phyloP scores from a whole-genome alignment of 2,113 vertebrate species.

The Oostethus manadensis region DNA sequence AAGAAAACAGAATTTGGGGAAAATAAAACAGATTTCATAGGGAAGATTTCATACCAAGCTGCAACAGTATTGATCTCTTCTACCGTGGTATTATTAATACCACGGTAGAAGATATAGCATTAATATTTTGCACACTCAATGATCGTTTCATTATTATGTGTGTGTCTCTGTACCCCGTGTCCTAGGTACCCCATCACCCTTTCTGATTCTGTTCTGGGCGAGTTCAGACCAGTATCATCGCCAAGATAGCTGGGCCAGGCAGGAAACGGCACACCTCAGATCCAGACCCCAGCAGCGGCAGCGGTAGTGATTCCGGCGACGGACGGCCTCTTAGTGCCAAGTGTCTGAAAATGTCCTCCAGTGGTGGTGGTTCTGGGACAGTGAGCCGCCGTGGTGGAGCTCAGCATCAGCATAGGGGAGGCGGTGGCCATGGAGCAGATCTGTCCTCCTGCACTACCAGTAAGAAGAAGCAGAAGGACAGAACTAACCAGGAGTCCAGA shows the following conservation, averaged over 20 bases:
- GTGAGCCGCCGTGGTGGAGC: slow-evolving; percentile 45
- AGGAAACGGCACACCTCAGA: slow-evolving; percentile 97
- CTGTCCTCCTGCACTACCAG: slow-evolving; percentile 76
- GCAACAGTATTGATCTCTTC: too few species aligned
- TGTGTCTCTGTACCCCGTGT: neutral
- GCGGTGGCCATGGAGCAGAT: slow-evolving; percentile 76
- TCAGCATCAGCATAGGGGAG: slow-evolving; percentile 69
- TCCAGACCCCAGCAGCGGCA: slow-evolving; percentile 85
- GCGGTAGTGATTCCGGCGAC: slow-evolving; percentile 80
- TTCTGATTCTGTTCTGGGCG: slow-evolving; percentile 83
- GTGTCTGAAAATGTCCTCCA: slow-evolving; percentile 84
- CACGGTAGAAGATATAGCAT: too few species aligned
- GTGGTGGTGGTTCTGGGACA: slow-evolving; percentile 38
- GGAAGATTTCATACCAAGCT: too few species aligned
- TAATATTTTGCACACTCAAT: too few species aligned
- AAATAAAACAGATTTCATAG: too few species aligned
- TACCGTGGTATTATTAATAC: too few species aligned
- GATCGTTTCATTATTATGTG: neutral
- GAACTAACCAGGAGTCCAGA: slow-evolving; percentile 91
- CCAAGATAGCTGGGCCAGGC: slow-evolving; percentile 99
- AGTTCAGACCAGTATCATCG: slow-evolving; percentile 85
- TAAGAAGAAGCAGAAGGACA: slow-evolving; percentile 96
- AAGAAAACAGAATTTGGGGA: too few species aligned
- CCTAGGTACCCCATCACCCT: slow-evolving; percentile 52
- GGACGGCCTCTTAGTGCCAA: slow-evolving; percentile 87